These are phyloP conservation scores for Enteromius afrohamiltoni DNA, from an alignment of 2,797 vertebrate species.

Conservation along the genomic window DNA sequence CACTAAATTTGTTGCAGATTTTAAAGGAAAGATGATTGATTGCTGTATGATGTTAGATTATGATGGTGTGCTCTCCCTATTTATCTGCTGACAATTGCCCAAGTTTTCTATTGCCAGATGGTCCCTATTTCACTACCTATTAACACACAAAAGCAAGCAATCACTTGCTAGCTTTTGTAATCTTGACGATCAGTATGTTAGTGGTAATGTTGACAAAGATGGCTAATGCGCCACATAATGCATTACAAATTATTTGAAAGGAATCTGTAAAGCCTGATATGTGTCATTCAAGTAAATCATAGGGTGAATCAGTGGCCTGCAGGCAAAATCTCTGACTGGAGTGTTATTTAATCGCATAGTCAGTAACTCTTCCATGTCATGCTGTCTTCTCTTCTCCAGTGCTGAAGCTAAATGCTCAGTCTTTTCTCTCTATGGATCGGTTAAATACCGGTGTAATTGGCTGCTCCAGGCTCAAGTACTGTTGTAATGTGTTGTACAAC, in stretches of 20 bases:
- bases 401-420: constrained; percentile 81
- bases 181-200: not conserved
- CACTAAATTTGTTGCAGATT: not conserved
- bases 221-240: not conserved
- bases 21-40: not conserved
- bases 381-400: constrained; percentile 73
- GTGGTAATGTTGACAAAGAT: not conserved
- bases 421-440: constrained; percentile 83
- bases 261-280: not conserved
- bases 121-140: not conserved
- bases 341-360: constrained; percentile 52
- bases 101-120: not conserved
- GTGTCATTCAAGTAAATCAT: constrained; percentile 41
- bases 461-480: constrained; percentile 75
- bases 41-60: not conserved
- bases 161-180: not conserved
- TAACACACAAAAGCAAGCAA: not conserved
- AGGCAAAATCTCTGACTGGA: constrained; percentile 53
- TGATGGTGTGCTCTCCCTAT: not conserved
- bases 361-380: constrained; percentile 59
- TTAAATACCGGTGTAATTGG: constrained; percentile 93
- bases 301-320: constrained; percentile 45
- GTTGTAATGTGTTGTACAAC: constrained; percentile 88
- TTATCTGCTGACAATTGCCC: not conserved
- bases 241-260: constrained; percentile 2